Conservation (phyloP, 2,888 invertebrate genomes). For the Ophonus ardosiacus region DNA sequence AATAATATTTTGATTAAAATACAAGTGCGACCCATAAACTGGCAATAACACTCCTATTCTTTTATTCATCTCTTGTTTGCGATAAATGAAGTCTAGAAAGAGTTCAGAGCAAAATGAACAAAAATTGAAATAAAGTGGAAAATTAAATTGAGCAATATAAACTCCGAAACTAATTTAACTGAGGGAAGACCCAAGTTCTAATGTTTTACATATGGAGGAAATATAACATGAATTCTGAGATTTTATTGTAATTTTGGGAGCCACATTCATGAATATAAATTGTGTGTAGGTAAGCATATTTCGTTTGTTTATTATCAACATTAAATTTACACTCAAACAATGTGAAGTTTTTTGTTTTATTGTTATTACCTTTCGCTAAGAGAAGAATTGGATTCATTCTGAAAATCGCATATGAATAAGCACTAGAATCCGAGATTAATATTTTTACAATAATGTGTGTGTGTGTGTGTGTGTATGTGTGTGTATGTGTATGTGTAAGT, state of each 20-base stretch:
- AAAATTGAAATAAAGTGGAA: neutral
- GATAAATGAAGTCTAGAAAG: neutral
- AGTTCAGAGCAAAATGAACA: neutral
- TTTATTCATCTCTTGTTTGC: neutral
- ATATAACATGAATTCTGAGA: slow-evolving; percentile 25
- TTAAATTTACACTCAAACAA: too few relatives aligned
- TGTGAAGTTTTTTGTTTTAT: too few relatives aligned
- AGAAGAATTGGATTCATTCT: too few relatives aligned
- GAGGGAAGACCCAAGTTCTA: neutral
- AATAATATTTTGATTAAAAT: too few relatives aligned
- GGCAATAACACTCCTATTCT: too few relatives aligned
- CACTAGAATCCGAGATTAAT: too few relatives aligned
- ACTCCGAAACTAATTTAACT: neutral
- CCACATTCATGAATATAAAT: slow-evolving; percentile 37
- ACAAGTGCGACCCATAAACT: too few relatives aligned
- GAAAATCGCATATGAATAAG: too few relatives aligned
- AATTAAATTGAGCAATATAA: neutral
- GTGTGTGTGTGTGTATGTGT: too few relatives aligned
- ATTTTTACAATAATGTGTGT: too few relatives aligned
- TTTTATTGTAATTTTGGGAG: slow-evolving; percentile 39
- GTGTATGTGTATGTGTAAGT: too few relatives aligned
- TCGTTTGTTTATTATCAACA: neutral
- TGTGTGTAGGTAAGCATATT: neutral
- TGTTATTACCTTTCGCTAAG: too few relatives aligned
- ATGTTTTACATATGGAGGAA: slow-evolving; percentile 11